phyloP scores from a whole-genome alignment of 1,140 invertebrate genomes.

The Bombus waltoni region DNA sequence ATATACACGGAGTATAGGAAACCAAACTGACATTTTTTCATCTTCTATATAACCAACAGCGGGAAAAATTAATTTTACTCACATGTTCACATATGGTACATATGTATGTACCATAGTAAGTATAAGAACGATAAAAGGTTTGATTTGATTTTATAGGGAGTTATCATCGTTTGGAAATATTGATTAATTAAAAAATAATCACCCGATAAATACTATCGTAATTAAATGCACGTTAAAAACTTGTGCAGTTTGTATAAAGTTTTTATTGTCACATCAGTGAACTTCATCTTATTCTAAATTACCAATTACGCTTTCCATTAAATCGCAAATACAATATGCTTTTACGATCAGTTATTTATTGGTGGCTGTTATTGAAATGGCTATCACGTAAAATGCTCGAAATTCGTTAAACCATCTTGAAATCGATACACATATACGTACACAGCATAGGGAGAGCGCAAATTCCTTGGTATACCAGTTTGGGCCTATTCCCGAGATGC shows the following conservation, averaged over 20 bases:
- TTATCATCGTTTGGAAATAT: not conserved
- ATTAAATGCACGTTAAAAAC: not conserved
- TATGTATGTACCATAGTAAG: no score
- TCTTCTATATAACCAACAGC: no score
- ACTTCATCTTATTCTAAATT: not conserved
- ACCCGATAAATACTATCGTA: no score
- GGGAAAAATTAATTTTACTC: no score
- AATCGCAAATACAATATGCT: not conserved
- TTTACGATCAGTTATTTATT: conserved; percentile 13
- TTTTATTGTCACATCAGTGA: not conserved
- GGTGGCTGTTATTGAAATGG: conserved; percentile 17
- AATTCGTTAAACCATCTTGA: conserved; percentile 58
- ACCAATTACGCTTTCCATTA: no score
- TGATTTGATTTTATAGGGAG: no score
- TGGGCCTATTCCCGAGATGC: conserved; percentile 65
- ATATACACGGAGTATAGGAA: no score
- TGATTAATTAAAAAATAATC: not conserved
- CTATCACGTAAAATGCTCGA: conserved; percentile 36
- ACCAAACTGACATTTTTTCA: no score
- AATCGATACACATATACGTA: conserved; percentile 50
- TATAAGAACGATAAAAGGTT: no score
- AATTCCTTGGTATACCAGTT: conserved; percentile 58
- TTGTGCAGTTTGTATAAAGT: not conserved
- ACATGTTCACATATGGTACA: no score
- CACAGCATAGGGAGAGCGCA: not conserved